Evolutionary conservation across 2,113 vertebrate genomes (phyloP).

Genomic region (Semnopithecus entellus): DNA sequence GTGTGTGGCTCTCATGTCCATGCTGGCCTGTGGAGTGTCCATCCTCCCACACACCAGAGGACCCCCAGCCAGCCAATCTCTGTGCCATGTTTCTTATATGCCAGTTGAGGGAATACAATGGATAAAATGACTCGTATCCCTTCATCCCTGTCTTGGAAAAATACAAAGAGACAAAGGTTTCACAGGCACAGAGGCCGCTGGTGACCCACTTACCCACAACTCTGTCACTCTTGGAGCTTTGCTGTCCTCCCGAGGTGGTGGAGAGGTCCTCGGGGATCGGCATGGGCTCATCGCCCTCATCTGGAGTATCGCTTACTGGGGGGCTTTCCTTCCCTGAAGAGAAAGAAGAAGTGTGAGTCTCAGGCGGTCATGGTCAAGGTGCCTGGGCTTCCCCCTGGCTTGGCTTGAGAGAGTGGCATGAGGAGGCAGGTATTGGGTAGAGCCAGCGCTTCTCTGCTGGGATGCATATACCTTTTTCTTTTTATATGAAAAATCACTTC

Average conservation of each 20-base stretch:
- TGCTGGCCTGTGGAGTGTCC: accelerated
- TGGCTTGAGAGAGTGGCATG: too few relatives aligned
- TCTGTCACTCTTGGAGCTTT: slow-evolving; percentile 90
- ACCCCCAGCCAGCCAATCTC: neutral
- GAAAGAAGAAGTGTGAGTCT: slow-evolving; percentile 49
- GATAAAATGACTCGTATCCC: too few relatives aligned
- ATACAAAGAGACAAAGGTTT: neutral
- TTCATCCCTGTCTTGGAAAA: neutral
- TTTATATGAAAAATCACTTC: neutral
- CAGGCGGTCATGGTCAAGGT: accelerated
- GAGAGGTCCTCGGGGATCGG: slow-evolving; percentile 98
- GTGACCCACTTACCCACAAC: slow-evolving; percentile 85
- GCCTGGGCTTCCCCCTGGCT: neutral
- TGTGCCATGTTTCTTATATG: accelerated
- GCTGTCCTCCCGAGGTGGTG: slow-evolving; percentile 91
- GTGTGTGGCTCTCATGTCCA: accelerated
- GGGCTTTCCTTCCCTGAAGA: slow-evolving; percentile 93
- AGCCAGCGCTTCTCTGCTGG: neutral
- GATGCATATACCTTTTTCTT: neutral
- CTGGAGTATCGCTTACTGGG: slow-evolving; percentile 89
- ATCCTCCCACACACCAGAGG: neutral
- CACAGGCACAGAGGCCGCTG: neutral
- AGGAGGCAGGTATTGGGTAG: accelerated
- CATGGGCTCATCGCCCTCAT: slow-evolving; percentile 96
- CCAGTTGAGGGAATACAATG: neutral